Evolutionary conservation across 1,140 invertebrate genomes (phyloP).

Genomic region (Eupristina koningsbergeri): DNA sequence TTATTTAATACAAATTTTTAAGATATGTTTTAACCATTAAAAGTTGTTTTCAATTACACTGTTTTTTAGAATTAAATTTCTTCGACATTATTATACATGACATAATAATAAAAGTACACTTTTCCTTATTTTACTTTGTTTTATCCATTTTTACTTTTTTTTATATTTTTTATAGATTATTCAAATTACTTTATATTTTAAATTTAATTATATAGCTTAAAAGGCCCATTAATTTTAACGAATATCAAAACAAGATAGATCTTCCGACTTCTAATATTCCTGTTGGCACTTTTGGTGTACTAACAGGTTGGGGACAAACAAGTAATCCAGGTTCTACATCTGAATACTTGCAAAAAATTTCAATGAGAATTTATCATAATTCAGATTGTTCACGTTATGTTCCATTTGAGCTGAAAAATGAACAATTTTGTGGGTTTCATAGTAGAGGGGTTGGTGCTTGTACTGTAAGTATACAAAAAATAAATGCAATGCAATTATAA

Average conservation of each 20-base stretch:
- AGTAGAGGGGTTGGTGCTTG: background rate
- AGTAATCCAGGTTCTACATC: background rate
- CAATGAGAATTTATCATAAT: constrained; percentile 3
- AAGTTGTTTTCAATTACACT: no score
- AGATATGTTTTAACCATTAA: no score
- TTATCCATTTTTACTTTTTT: no score
- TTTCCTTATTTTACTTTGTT: no score
- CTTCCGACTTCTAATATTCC: background rate
- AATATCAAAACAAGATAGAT: background rate
- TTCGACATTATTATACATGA: no score
- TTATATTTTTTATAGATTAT: background rate
- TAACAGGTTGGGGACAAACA: constrained; percentile 18
- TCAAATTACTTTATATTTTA: background rate
- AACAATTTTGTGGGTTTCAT: constrained; percentile 4
- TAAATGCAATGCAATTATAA: background rate
- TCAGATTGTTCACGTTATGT: background rate
- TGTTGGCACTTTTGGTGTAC: background rate
- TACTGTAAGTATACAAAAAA: background rate
- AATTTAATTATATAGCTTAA: background rate
- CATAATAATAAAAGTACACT: no score
- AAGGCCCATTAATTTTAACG: background rate
- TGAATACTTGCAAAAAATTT: background rate
- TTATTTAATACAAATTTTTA: no score
- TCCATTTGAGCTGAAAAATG: background rate
- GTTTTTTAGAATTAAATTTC: no score